Percentiles rank a stretch among this genome's conserved stretches.
These are phyloP conservation scores for Sebastiscus albofasciatus DNA, from an alignment of 2,797 vertebrate genomes.

Conservation along the genomic window DNA sequence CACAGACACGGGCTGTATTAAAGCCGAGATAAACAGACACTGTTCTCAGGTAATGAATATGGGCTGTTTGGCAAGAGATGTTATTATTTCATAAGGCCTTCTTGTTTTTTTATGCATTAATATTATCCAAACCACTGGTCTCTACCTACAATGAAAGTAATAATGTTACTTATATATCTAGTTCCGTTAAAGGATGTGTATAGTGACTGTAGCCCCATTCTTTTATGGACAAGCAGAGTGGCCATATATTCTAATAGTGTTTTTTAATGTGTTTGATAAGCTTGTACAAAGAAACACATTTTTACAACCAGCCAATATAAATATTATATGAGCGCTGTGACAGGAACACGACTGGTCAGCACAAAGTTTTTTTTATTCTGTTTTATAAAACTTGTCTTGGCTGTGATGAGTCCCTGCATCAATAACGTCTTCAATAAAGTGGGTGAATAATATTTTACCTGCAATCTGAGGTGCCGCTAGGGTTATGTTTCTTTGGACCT, in stretches of 20 bases:
- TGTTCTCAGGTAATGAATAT: constrained; percentile 29
- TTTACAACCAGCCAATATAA: neutral
- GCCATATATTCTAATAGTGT: neutral
- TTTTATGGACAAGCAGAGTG: neutral
- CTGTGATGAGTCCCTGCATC: neutral
- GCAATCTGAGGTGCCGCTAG: neutral
- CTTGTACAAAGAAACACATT: neutral
- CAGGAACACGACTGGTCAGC: neutral
- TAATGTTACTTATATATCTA: neutral
- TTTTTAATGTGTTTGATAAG: neutral
- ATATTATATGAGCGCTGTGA: too few relatives aligned
- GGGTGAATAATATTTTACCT: neutral
- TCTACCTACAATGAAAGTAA: neutral
- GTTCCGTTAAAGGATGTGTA: neutral
- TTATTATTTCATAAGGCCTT: constrained; percentile 7
- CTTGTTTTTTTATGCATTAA: neutral
- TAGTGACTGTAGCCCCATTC: neutral
- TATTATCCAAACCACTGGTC: neutral
- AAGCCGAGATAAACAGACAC: constrained; percentile 17
- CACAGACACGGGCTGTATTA: neutral
- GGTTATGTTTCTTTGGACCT: neutral
- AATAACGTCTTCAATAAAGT: neutral
- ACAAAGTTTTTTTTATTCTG: neutral
- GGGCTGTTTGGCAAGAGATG: constrained; percentile 10
- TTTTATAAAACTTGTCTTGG: neutral